Evolutionary conservation across 2,113 vertebrate species (phyloP), one percentile per base, ranked within the genome.

Genomic region (Neoarius graeffei): DNA sequence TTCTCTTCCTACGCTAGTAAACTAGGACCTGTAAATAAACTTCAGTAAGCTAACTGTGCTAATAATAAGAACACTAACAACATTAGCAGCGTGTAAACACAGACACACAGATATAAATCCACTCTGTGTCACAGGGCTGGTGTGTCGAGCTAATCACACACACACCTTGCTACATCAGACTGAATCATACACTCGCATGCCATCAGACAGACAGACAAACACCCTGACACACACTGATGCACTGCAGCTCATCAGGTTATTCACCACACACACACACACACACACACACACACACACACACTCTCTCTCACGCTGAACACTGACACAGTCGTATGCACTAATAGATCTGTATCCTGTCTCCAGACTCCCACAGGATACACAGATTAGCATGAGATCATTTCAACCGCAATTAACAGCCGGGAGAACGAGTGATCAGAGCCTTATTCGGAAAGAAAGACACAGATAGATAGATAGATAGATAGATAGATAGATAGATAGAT

Each of bases 321-420:
- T 30, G n/a, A 81, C 77, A 59, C 77, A 81, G 23, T 64, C 35
- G 42, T 23, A 50, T 27, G 23, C 73, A 62, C 56, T 76, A 79
- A 77, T 30, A 86, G 74, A 79, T 77, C 59, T 66, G 83, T 79
- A 76, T 60, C 74, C 85, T 64, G 59, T 77, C 73, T 62, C 69
- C 35, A 60, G 30, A 62, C 73, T 86, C 85, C 85, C 73, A 86
- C 85, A 86, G 85, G 85, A 62, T 14, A 86, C 23, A 64, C n/a
- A 79, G 73, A 79, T 86, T 86, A 86, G 73, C 83, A 76, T 57
- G 69, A 83, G 79, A 76, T 77, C 62, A 66, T 64, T 66, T 77
- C 71, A 52, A 77, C 48, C 73, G 48, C 73, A 77, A 86, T 86
- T 86, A 86, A 60, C 84, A 60, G 52, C 84, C 5, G 4, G 1